These are phyloP conservation scores for Oligia strigilis DNA, from an alignment of 2,888 invertebrate genomes.

Conservation along the genomic window DNA sequence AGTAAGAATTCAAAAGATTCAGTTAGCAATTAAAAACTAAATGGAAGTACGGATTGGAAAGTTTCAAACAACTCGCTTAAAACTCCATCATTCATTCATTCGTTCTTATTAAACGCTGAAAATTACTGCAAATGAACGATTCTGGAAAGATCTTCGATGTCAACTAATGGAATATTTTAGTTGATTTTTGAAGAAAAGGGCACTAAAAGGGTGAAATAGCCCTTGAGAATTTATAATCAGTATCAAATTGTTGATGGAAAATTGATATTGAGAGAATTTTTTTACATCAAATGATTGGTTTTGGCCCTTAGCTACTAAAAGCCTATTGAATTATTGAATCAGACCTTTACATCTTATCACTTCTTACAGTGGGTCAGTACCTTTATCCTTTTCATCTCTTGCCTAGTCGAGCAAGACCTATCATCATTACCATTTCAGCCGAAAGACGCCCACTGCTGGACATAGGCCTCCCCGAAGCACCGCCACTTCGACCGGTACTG, in stretches of 20 bases:
- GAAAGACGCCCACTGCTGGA: not conserved
- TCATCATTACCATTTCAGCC: not conserved
- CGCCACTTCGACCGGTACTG: not conserved
- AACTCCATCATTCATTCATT: conserved; percentile 70
- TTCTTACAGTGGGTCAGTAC: not conserved
- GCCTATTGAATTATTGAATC: not conserved
- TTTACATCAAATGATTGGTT: not conserved
- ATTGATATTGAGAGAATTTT: not conserved
- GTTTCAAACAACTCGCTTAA: conserved; percentile 65
- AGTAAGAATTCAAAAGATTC: conserved; percentile 59
- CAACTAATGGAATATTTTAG: conserved; percentile 63
- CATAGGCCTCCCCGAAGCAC: too few species aligned
- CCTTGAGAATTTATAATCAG: conserved; percentile 24
- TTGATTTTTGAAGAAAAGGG: conserved; percentile 27
- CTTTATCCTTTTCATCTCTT: not conserved
- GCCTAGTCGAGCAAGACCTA: not conserved
- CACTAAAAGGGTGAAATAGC: conserved; percentile 36
- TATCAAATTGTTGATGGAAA: conserved; percentile 2
- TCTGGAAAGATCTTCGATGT: conserved; percentile 53
- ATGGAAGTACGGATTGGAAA: conserved; percentile 58
- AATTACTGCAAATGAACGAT: conserved; percentile 60
- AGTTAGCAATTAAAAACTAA: conserved; percentile 66
- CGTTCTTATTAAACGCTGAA: conserved; percentile 66
- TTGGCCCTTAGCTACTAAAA: not conserved
- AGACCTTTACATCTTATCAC: not conserved